Conservation (phyloP, 2,888 invertebrate species). For the Noctua pronuba region DNA sequence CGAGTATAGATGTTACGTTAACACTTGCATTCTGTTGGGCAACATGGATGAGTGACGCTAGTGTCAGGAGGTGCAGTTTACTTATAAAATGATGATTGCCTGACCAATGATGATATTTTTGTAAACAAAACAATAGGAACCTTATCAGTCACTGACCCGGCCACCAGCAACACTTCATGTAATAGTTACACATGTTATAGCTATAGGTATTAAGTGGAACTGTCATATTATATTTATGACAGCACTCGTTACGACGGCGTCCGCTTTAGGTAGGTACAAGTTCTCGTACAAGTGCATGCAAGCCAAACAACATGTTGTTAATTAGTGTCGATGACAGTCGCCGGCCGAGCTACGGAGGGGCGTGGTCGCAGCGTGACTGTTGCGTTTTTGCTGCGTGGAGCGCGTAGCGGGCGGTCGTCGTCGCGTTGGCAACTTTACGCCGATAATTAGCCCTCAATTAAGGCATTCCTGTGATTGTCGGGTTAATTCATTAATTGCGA, state of each 20-base stretch:
- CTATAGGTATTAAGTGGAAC: too few relatives aligned
- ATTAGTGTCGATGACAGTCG: conserved; percentile 13
- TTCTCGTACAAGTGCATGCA: neutral
- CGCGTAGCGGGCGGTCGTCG: conserved; percentile 6
- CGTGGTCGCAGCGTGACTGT: neutral
- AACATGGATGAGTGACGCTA: too few relatives aligned
- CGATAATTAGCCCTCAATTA: conserved; percentile 47
- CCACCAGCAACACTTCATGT: neutral
- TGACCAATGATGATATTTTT: neutral
- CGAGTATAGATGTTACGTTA: too few relatives aligned
- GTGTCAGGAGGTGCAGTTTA: neutral
- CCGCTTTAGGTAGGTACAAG: neutral
- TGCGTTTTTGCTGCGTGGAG: conserved; percentile 15
- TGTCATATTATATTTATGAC: neutral
- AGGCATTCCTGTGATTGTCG: conserved; percentile 33
- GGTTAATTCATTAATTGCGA: conserved; percentile 45
- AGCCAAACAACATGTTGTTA: conserved; percentile 10
- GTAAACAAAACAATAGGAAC: neutral
- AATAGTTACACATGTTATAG: neutral
- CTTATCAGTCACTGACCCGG: neutral
- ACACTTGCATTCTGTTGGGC: neutral
- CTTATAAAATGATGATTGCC: neutral
- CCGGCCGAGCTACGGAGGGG: neutral
- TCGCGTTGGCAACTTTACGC: conserved; percentile 19
- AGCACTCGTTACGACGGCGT: neutral